Evolutionary conservation across 2,797 vertebrate species (phyloP).

Genomic region (Oreonectes daqikongensis): DNA sequence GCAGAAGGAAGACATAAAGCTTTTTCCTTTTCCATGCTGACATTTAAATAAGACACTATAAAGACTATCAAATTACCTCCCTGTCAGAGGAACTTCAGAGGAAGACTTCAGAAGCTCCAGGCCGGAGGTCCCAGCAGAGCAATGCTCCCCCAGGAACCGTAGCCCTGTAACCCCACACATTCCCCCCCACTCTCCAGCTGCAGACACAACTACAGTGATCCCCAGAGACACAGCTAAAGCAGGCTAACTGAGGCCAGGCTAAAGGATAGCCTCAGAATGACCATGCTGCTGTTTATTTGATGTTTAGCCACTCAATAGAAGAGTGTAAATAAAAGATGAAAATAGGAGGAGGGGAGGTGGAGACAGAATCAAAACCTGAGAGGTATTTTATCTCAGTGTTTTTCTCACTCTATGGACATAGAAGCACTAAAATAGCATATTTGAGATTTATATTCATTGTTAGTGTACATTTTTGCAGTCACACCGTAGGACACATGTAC

Average conservation of each 20-base stretch:
- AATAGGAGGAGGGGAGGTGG: not conserved
- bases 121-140: constrained; percentile 31
- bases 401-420: too few species aligned
- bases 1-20: not conserved
- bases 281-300: constrained; percentile 22
- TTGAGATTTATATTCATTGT: too few species aligned
- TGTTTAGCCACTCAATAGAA: constrained; percentile 31
- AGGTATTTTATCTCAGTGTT: not conserved
- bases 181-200: constrained; percentile 29
- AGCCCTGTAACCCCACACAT: constrained; percentile 40
- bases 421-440: too few species aligned
- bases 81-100: constrained; percentile 27
- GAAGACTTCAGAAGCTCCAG: constrained; percentile 44
- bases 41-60: constrained; percentile 41
- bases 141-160: constrained; percentile 29
- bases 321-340: constrained; percentile 25
- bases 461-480: too few species aligned
- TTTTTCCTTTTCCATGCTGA: constrained; percentile 9
- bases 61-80: constrained; percentile 38
- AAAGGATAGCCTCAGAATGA: constrained; percentile 24
- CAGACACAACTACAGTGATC: constrained; percentile 3
- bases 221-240: not conserved
- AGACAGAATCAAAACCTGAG: not conserved
- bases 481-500: too few species aligned
- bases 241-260: constrained; percentile 21